Evolutionary conservation across 2,888 invertebrate genomes (phyloP).

Genomic region (Orthonevra nobilis): DNA sequence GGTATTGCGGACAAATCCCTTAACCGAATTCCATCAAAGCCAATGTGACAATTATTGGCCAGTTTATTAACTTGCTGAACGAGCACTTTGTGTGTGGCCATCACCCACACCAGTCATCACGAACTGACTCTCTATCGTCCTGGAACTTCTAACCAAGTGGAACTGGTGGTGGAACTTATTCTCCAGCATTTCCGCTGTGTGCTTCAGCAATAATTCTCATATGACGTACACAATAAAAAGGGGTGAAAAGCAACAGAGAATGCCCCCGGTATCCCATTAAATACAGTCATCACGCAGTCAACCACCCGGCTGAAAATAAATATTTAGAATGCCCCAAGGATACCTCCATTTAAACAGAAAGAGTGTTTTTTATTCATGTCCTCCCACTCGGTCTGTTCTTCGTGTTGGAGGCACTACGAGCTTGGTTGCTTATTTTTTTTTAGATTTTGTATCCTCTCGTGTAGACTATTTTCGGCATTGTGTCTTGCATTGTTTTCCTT

Average conservation of each 20-base stretch:
- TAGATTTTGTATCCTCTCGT: constrained; percentile 47
- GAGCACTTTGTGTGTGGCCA: constrained; percentile 62
- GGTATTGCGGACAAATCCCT: no score
- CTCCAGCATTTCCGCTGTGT: constrained; percentile 25
- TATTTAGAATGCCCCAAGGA: constrained; percentile 71
- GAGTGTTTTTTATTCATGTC: constrained; percentile 24
- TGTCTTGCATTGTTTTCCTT: constrained; percentile 18
- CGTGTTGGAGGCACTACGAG: no score
- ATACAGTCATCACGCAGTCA: constrained; percentile 70
- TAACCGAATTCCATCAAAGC: constrained; percentile 52
- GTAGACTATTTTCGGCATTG: constrained; percentile 55
- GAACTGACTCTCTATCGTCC: no score
- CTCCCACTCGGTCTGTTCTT: constrained; percentile 5
- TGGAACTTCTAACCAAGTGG: neutral
- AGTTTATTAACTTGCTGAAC: constrained; percentile 66
- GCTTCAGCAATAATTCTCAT: constrained; percentile 55
- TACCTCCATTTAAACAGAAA: constrained; percentile 47
- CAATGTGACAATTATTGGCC: constrained; percentile 68
- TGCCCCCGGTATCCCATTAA: constrained; percentile 63
- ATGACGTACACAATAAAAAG: constrained; percentile 62
- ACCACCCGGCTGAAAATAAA: constrained; percentile 70
- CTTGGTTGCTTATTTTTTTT: constrained; percentile 25
- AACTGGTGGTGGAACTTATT: constrained; percentile 18
- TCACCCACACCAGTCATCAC: no score
- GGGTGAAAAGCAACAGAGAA: constrained; percentile 60